phyloP scores from a whole-genome alignment of 2,888 invertebrate genomes.

The Euspilapteryx auroguttella region DNA sequence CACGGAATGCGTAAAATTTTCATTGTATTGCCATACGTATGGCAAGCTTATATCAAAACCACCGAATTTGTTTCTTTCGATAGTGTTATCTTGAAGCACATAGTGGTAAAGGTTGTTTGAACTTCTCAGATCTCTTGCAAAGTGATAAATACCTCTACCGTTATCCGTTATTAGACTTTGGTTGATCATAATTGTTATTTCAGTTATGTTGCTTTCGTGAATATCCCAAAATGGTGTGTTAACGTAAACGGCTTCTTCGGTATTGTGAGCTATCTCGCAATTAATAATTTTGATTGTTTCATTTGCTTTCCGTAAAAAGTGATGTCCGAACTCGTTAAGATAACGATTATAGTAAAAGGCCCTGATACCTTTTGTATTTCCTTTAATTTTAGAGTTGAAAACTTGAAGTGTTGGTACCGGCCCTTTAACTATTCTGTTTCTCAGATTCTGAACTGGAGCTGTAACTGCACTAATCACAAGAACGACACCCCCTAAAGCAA shows the following conservation, averaged over 20 bases:
- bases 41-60: conserved; percentile 90
- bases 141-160: conserved; percentile 83
- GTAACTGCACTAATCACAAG: conserved; percentile 74
- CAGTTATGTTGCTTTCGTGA: conserved; percentile 83
- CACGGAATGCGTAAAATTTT: conserved; percentile 91
- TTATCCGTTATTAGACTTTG: conserved; percentile 85
- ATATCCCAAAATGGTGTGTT: conserved; percentile 87
- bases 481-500: conserved; percentile 81
- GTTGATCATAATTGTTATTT: conserved; percentile 88
- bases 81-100: conserved; percentile 80
- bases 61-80: conserved; percentile 82
- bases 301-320: conserved; percentile 84
- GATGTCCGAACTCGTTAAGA: conserved; percentile 82
- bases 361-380: conserved; percentile 79
- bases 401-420: conserved; percentile 77
- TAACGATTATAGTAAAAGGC: conserved; percentile 88
- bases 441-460: conserved; percentile 73
- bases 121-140: conserved; percentile 89
- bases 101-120: conserved; percentile 98
- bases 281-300: conserved; percentile 80
- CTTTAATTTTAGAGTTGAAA: conserved; percentile 73
- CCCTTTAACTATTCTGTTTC: conserved; percentile 74
- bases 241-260: conserved; percentile 77
- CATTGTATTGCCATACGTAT: conserved; percentile 94
- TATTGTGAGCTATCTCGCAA: conserved; percentile 80